These are phyloP conservation scores for Acleris emargana DNA, from an alignment of 2,888 invertebrate species.

Conservation along the genomic window DNA sequence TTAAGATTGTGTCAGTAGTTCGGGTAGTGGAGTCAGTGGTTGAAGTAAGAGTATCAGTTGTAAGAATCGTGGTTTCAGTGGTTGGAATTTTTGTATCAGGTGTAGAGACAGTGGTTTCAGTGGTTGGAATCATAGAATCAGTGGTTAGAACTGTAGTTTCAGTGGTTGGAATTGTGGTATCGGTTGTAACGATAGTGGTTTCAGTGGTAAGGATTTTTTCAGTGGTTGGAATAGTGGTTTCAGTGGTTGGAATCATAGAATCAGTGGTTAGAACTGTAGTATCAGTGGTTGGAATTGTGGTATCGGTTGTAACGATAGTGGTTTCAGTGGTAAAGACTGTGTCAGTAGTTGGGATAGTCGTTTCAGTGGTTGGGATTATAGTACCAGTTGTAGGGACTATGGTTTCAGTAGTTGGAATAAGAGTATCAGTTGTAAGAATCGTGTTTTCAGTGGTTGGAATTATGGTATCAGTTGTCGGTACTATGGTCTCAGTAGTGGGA, in stretches of 20 bases:
- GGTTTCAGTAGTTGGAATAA: constrained; percentile 2
- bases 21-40: not conserved
- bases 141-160: not conserved
- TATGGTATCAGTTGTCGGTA: not conserved
- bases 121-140: not conserved
- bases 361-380: not conserved
- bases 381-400: constrained; percentile 5
- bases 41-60: not conserved
- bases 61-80: not conserved
- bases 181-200: not conserved
- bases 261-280: not conserved
- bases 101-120: constrained; percentile 7
- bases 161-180: constrained; percentile 6
- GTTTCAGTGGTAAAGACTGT: too few relatives aligned
- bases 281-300: not conserved
- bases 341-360: not conserved
- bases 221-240: not conserved
- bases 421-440: constrained; percentile 1
- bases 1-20: too few relatives aligned
- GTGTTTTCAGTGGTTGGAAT: constrained; percentile 8
- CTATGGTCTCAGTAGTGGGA: not conserved
- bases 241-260: not conserved
- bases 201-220: constrained; percentile 9
- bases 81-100: constrained; percentile 10
- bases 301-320: too few relatives aligned